These are phyloP conservation scores for Teleogryllus occipitalis DNA, from an alignment of 1,140 invertebrate genomes.

Conservation along the genomic window DNA sequence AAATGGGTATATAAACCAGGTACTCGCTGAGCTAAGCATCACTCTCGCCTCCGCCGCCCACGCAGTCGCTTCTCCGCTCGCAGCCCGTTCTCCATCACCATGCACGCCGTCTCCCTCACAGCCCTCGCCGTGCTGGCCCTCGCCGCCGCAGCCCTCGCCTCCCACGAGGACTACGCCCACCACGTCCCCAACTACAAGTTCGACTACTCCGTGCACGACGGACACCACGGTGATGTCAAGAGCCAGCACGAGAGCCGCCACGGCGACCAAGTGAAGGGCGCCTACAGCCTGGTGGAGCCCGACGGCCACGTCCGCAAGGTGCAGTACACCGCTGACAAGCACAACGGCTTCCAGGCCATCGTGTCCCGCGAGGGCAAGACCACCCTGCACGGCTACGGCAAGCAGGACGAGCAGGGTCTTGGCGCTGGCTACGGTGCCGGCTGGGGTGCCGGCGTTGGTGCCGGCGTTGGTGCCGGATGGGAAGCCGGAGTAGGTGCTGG, in stretches of 20 bases:
- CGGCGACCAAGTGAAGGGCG: constrained; percentile 5
- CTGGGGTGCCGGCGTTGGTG: not conserved
- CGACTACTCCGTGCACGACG: not conserved
- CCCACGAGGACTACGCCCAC: not conserved
- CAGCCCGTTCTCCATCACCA: not conserved
- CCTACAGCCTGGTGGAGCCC: constrained; percentile 9
- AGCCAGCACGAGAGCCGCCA: not conserved
- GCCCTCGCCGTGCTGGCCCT: not conserved
- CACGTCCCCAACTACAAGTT: constrained; percentile 6
- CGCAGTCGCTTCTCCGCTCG: not conserved
- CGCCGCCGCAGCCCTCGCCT: not conserved
- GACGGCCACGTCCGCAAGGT: not conserved
- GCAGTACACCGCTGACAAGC: constrained; percentile 14
- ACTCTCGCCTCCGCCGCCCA: not conserved
- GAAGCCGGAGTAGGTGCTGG: not conserved
- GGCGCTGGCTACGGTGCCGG: not conserved
- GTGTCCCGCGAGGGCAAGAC: constrained; percentile 16
- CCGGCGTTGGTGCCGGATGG: not conserved
- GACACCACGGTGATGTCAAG: constrained; percentile 1
- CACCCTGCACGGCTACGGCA: constrained; percentile 31
- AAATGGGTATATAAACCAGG: too few species aligned
- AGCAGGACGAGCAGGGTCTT: constrained; percentile 15
- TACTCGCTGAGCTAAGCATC: too few species aligned
- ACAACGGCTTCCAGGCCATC: constrained; percentile 12
- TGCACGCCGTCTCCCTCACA: not conserved